Base-by-base conservation (phyloP, 2,888 invertebrate species). In the Caenorhabditis sp. region DNA sequence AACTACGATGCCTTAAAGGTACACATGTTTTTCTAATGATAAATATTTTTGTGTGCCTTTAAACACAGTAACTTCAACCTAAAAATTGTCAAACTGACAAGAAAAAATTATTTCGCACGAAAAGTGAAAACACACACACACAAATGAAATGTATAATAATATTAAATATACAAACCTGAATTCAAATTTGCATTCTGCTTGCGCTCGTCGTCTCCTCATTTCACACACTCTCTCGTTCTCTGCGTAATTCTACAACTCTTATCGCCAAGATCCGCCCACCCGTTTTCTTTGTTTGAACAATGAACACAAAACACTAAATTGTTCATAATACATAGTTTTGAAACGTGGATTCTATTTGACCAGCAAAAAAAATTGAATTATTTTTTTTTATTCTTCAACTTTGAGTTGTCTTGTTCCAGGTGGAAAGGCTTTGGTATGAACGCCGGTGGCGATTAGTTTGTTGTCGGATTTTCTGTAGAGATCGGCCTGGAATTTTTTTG, bases 391-490 rank as follows among this genome's bases (percentile, higher is more conserved):
- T 55, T 26, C 1, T 55, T 23, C 23, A 55, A 26, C 10, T 65
- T 31, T 31, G 31, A 31, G 31, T 31, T 31, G 31, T 31, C 31
- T 31, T 31, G 31, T 31, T 31, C 31, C 31, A 31, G 27, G 14
- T 23, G 81, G 77, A 62, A 84, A 83, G 12, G 86, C 86, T 88
- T 95, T 95, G 0, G 93, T 94, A 87, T 96, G 95, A 67, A 91
- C 91, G 50, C 94, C 95, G 75, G 91, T 92, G 4, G 94, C 95
- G 60, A 96, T 88, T 1, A 95, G 82, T 57, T 91, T 90, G 63
- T 93, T 92, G 71, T 91, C 92, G 8, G 90, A 89, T 88, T 94
- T 94, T 73, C 93, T 92, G 54, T 91, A 91, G 1, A 96, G 90
- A 81, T 93, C 92, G 17, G 94, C 93, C 83, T 92, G 92, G 12